Base-by-base conservation (phyloP, 2,113 vertebrate species). In the Microtus richardsoni region DNA sequence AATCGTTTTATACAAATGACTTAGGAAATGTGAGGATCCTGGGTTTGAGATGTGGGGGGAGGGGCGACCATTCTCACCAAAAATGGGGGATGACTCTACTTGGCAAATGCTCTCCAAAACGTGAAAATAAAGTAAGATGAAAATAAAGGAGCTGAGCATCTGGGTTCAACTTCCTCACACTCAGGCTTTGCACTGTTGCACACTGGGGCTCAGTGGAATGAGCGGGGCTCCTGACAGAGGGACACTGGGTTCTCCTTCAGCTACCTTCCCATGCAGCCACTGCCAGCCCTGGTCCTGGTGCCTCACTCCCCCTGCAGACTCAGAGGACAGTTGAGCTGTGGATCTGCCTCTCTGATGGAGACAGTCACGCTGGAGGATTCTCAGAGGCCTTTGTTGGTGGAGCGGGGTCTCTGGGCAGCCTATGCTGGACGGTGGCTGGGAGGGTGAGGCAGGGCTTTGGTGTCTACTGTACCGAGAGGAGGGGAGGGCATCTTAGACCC, bases 201-300 rank as follows among this genome's bases (percentile, higher is more conserved):
- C 52, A 36, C 54, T 82, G 79, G 52, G 36, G 79, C 52, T 58
- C 78, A 14, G 49, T 13, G 52, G 52, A 58, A 3, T 0, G 12
- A 39, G 36, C n/a, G 3, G 22, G 52, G 11, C 49, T 16, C 36
- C 52, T 62, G n/a, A 62, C 26, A 4, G 36, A 54, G 60, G 3
- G 80, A 44, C 24, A 9, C 19, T 28, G 3, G 1, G 11, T 19
- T 64, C 28, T 66, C 41, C 39, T 28, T 60, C 28, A 66, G 41
- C 14, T 3, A 2, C 16, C 16, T 9, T 11, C 9, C 41, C 39
- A 24, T 1, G 28, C 17, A 7, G 62, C n/a, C 21, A 5, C 14
- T 7, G 49, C 79, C 49, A 52, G 9, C 14, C 28, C 58, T 41
- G 7, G 58, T 47, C 28, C 9, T 7, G 41, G 17, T 4, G 9